Conservation (phyloP, 2,797 vertebrate genomes). For the Harpagifer antarcticus region DNA sequence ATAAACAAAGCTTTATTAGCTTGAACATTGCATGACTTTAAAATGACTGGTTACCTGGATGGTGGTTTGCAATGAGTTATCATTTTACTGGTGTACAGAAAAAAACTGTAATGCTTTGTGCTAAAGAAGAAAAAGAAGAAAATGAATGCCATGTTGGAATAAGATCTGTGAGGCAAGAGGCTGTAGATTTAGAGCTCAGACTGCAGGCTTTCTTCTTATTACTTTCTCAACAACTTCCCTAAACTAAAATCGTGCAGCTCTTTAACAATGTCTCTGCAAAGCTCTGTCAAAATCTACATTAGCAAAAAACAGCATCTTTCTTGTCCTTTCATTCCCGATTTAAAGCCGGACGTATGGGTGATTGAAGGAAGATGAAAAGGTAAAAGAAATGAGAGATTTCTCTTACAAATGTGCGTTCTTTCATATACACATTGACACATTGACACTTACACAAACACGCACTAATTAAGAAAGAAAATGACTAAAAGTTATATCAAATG, state of each 20-base stretch:
- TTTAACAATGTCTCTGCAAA: not conserved
- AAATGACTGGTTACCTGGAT: not conserved
- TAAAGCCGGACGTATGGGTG: not conserved
- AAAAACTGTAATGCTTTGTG: not conserved
- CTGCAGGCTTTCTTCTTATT: slow-evolving; percentile 13
- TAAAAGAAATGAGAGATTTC: not conserved
- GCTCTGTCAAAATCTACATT: not conserved
- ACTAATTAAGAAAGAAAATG: not conserved
- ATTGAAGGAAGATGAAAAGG: not conserved
- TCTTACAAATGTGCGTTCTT: too few relatives aligned
- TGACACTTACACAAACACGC: not conserved
- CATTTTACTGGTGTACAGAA: not conserved
- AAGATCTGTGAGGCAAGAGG: slow-evolving; percentile 50
- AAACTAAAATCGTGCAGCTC: not conserved
- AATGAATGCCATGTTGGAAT: slow-evolving; percentile 75
- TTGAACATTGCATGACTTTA: not conserved
- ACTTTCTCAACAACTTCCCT: not conserved
- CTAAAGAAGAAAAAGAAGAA: slow-evolving; percentile 28
- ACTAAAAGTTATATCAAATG: too few relatives aligned
- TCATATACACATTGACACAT: too few relatives aligned
- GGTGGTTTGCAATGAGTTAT: not conserved
- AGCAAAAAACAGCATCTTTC: not conserved
- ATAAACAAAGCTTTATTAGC: not conserved
- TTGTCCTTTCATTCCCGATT: not conserved
- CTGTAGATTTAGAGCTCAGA: slow-evolving; percentile 55